Evolutionary conservation across 2,888 invertebrate genomes (phyloP).

Genomic region (Drosophila stalkeri): DNA sequence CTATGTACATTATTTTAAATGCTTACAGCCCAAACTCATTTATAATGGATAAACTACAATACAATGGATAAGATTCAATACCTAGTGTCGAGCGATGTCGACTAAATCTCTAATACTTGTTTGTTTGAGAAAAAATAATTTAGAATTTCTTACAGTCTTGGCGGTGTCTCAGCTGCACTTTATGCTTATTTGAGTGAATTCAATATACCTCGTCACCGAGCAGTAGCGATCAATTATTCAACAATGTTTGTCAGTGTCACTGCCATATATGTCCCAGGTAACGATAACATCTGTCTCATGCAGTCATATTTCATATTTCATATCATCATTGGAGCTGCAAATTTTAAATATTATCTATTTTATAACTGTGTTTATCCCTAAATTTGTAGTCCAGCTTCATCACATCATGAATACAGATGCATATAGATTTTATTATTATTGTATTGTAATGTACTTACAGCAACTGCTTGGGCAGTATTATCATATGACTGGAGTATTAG

Average conservation of each 20-base stretch:
- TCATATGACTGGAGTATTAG: constrained; percentile 74
- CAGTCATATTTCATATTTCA: too few relatives aligned
- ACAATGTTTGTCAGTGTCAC: constrained; percentile 82
- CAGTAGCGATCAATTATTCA: constrained; percentile 81
- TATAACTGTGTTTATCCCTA: too few relatives aligned
- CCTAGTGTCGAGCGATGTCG: too few relatives aligned
- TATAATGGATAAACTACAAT: not conserved
- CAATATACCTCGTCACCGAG: constrained; percentile 78
- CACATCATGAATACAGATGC: too few relatives aligned
- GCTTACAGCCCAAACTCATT: not conserved
- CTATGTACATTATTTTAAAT: not conserved
- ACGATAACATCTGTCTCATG: constrained; percentile 1
- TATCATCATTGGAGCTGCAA: too few relatives aligned
- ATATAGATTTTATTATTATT: not conserved
- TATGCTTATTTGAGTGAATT: constrained; percentile 81
- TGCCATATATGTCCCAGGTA: constrained; percentile 82
- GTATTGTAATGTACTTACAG: constrained; percentile 41
- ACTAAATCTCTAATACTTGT: too few relatives aligned
- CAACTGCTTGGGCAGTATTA: constrained; percentile 75
- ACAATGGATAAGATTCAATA: too few relatives aligned
- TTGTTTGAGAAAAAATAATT: too few relatives aligned
- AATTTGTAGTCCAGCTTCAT: not conserved
- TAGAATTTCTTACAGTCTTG: constrained; percentile 58
- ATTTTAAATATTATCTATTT: too few relatives aligned
- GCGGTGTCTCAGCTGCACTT: constrained; percentile 73